Conservation (phyloP, 2,888 invertebrate species). For the Cheilosia urbana region DNA sequence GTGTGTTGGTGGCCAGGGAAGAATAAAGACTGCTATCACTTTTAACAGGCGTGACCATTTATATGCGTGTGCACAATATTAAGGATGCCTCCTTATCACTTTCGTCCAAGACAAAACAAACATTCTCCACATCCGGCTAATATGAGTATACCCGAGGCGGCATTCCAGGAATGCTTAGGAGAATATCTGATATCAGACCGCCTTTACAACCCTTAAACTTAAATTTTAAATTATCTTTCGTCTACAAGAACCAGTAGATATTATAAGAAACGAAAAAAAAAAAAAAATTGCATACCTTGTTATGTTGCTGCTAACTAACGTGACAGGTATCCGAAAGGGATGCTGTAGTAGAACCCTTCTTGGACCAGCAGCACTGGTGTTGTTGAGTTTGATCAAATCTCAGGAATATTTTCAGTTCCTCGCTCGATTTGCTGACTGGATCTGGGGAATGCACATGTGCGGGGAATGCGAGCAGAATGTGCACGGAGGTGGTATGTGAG, state of each 20-base stretch:
- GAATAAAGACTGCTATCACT: constrained; percentile 41
- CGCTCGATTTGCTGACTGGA: constrained; percentile 11
- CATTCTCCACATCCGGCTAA: constrained; percentile 34
- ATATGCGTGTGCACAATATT: constrained; percentile 57
- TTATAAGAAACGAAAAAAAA: not conserved
- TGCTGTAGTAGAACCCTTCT: not conserved
- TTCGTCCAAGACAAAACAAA: constrained; percentile 24
- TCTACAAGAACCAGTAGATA: not conserved
- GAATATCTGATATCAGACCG: constrained; percentile 1
- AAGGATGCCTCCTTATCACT: constrained; percentile 54
- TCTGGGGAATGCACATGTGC: not conserved
- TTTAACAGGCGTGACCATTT: constrained; percentile 59
- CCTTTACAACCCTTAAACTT: constrained; percentile 41
- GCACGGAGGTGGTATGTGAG: not conserved
- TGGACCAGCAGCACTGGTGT: not conserved
- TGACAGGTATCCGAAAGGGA: constrained; percentile 48
- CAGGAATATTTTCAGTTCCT: constrained; percentile 26
- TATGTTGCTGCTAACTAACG: constrained; percentile 26
- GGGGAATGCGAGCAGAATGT: not conserved
- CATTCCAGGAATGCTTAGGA: constrained; percentile 35
- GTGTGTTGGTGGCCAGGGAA: not conserved
- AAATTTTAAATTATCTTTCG: constrained; percentile 20
- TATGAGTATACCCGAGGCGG: constrained; percentile 27
- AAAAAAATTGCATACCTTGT: not conserved
- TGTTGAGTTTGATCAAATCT: constrained; percentile 10